Base-by-base conservation (phyloP, 2,113 vertebrate species). In the Fregetta grallaria region DNA sequence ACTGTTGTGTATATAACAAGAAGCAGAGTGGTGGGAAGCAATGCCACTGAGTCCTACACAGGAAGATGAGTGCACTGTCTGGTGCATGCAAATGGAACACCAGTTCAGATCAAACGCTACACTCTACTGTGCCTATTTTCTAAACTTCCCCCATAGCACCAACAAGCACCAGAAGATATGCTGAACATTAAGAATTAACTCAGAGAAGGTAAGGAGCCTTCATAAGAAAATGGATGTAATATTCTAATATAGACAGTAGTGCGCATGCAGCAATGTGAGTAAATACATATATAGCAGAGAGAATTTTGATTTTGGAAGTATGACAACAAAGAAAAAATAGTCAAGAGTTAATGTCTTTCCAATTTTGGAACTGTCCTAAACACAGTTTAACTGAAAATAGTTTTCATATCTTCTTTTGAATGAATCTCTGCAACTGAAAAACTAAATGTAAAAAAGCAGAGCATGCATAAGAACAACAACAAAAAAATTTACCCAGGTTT, bases 11-110 rank as follows among this genome's bases (percentile, higher is more conserved):
- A 15, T 23, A 17, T 2, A 47, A 17, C 7, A 58, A 55, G 18
- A 17, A 68, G 45, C 32, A 42, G 36, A 59, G 22, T 5, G 18
- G 21, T 21, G 27, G 50, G 45, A 89, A 75, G 42, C 4, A 2
- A 63, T 1, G 2, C 15, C 52, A 22, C 25, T 0, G 2, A 62
- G 29, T 22, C 50, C 66, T 22, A 42, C 9, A 5, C 2, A 63
- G 49, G 49, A 79, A 44, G 49, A 73, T 3, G 25, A 72, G 20
- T 6, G 38, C 27, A 25, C 25, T 63, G 21, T 6, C 38, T 75
- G 66, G 34, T 55, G 73, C 76, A 53, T 21, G 47, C 50, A 86
- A 80, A 92, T 10, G 21, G 34, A 83, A 47, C 42, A 3, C 20
- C 11, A 38, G 42, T 67, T 81, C 30, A 87, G 45, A 42, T 32